phyloP scores from a whole-genome alignment of 2,113 vertebrate genomes.

The Percopsis transmontana region DNA sequence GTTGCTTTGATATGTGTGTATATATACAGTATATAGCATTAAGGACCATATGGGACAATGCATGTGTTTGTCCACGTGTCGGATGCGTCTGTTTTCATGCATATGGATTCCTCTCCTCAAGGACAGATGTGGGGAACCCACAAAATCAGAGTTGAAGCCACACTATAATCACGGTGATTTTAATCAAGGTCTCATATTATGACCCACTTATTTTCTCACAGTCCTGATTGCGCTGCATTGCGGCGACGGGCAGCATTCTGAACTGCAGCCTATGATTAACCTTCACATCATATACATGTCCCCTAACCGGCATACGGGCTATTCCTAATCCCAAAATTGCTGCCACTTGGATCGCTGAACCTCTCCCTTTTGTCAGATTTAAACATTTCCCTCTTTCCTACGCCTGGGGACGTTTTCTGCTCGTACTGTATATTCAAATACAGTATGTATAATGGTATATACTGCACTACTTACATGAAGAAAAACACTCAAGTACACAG shows the following conservation, averaged over 20 bases:
- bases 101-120: conserved; percentile 49
- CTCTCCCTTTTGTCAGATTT: conserved; percentile 59
- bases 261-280: conserved; percentile 75
- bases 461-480: too few relatives aligned
- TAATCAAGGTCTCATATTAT: conserved; percentile 76
- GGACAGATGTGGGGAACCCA: conserved; percentile 75
- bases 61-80: not conserved
- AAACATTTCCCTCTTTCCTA: conserved; percentile 42
- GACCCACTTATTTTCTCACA: conserved; percentile 77
- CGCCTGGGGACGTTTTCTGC: not conserved
- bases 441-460: too few relatives aligned
- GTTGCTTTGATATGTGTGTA: not conserved
- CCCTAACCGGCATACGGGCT: conserved; percentile 59
- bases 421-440: not conserved
- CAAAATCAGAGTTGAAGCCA: conserved; percentile 73
- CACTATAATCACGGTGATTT: conserved; percentile 77
- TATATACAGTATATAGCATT: conserved; percentile 1
- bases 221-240: conserved; percentile 73
- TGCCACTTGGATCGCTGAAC: conserved; percentile 60
- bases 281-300: conserved; percentile 75
- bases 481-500: not conserved
- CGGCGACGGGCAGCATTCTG: conserved; percentile 66
- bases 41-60: not conserved
- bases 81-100: conserved; percentile 51
- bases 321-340: conserved; percentile 73